Evolutionary conservation across 2,113 vertebrate species (phyloP).

Genomic region (Aramus guarauna): DNA sequence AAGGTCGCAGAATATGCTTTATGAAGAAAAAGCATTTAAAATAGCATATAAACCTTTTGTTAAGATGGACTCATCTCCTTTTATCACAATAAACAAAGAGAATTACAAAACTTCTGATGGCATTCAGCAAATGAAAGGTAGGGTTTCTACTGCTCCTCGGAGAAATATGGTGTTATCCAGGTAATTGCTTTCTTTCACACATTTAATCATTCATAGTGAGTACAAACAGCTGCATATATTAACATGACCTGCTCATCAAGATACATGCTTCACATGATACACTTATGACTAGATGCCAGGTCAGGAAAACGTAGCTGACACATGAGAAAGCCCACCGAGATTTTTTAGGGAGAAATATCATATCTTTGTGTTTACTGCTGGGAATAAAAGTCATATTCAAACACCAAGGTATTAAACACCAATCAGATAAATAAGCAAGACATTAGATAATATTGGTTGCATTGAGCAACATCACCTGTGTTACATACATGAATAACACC

Average conservation of each 20-base stretch:
- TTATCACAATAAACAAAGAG: not conserved
- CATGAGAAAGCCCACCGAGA: not conserved
- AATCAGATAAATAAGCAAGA: not conserved
- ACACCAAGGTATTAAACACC: not conserved
- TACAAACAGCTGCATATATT: not conserved
- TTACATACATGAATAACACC: not conserved
- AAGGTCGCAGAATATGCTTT: not conserved
- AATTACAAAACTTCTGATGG: not conserved
- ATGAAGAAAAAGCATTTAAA: not conserved
- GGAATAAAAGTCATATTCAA: not conserved
- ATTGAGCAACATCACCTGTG: rapidly evolving
- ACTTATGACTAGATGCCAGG: not conserved
- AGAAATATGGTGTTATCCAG: not conserved
- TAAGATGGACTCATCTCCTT: not conserved
- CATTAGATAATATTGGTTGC: not conserved
- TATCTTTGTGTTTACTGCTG: not conserved
- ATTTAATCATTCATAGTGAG: not conserved
- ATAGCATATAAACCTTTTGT: not conserved
- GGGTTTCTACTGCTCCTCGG: not conserved
- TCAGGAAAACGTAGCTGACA: not conserved
- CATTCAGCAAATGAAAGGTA: not conserved
- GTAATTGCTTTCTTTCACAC: not conserved
- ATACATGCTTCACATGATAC: not conserved
- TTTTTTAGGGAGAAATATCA: not conserved
- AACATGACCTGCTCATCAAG: not conserved